phyloP scores from a whole-genome alignment of 2,797 vertebrate species.

The Fringilla coelebs region DNA sequence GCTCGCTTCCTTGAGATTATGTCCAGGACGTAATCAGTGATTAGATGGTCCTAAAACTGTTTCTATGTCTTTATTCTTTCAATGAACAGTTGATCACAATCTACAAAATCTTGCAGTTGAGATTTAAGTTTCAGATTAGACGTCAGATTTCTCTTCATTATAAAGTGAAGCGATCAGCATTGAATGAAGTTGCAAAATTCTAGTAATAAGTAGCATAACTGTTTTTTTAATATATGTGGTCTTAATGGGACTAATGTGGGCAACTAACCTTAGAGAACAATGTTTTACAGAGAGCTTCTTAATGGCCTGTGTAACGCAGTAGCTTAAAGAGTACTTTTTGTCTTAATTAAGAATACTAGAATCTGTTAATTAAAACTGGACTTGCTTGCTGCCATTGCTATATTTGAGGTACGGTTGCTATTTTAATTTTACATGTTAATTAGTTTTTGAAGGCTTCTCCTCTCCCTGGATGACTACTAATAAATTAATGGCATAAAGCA shows the following conservation, averaged over 20 bases:
- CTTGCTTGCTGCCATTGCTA: slow-evolving; percentile 49
- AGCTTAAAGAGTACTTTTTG: slow-evolving; percentile 21
- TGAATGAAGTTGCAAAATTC: slow-evolving; percentile 1
- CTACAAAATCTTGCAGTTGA: background rate
- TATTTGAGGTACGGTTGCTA: background rate
- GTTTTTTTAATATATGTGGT: background rate
- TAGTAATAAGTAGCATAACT: background rate
- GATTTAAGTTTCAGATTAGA: background rate
- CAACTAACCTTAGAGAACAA: slow-evolving; percentile 61
- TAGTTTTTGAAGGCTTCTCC: slow-evolving; percentile 21
- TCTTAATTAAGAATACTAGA: slow-evolving; percentile 23
- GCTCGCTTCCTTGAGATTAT: background rate
- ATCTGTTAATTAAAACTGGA: slow-evolving; percentile 18
- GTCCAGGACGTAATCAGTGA: background rate
- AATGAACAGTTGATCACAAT: background rate
- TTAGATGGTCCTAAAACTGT: background rate
- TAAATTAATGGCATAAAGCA: slow-evolving; percentile 15
- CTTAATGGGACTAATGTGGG: slow-evolving; percentile 51
- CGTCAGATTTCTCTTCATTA: background rate
- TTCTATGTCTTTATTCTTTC: background rate
- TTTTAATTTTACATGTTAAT: slow-evolving; percentile 33
- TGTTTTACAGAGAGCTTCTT: slow-evolving; percentile 49
- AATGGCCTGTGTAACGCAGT: background rate
- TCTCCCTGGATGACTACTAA: background rate
- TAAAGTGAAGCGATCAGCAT: background rate